These are phyloP conservation scores for Platyrinchus mystaceus DNA, from an alignment of 2,797 vertebrate species.

Conservation along the genomic window DNA sequence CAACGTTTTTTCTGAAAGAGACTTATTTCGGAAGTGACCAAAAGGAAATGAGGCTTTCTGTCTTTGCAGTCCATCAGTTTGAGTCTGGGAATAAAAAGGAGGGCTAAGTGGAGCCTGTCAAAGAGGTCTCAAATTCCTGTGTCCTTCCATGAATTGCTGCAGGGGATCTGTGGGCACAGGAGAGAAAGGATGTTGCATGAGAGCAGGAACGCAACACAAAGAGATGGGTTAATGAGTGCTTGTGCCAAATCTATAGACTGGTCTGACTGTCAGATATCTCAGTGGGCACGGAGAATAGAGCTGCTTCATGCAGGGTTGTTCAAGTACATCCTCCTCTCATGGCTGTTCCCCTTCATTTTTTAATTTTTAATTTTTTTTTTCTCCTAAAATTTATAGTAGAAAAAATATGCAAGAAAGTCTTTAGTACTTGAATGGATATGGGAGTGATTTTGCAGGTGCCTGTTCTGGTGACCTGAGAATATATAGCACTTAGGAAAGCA, in stretches of 20 bases:
- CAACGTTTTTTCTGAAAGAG: not conserved
- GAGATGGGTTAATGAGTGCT: not conserved
- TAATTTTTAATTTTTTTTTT: not conserved
- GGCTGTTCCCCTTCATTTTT: not conserved
- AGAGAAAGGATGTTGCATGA: not conserved
- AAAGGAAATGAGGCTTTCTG: not conserved
- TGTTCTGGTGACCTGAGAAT: not conserved
- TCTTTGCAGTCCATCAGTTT: not conserved
- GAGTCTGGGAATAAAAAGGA: not conserved
- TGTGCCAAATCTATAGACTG: not conserved
- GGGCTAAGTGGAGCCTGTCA: not conserved
- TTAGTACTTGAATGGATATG: not conserved
- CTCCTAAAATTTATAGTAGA: not conserved
- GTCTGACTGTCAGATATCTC: not conserved
- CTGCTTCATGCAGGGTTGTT: not conserved
- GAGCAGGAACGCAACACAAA: not conserved
- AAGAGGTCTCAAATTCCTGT: not conserved
- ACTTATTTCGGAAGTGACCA: not conserved
- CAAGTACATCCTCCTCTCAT: not conserved
- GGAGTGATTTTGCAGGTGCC: not conserved
- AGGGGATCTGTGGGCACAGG: not conserved
- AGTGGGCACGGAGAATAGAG: not conserved
- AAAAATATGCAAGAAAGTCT: not conserved
- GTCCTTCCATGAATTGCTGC: not conserved
- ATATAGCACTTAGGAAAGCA: not conserved